phyloP scores from a whole-genome alignment of 2,888 invertebrate genomes.

The Temnothorax rugatulus region DNA sequence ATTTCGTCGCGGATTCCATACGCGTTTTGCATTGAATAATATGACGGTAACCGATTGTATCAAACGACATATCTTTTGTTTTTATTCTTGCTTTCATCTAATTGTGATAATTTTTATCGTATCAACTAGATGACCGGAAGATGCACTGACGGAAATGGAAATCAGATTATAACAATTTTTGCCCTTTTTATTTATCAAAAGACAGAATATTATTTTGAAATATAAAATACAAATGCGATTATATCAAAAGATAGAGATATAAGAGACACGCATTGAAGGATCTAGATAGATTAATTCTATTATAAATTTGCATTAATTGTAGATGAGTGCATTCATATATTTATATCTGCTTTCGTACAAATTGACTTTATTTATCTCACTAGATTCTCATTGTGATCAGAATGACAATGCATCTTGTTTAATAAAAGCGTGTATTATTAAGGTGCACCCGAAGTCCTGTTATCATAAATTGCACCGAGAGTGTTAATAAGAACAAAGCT shows the following conservation, averaged over 20 bases:
- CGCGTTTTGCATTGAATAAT: neutral
- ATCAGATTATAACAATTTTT: neutral
- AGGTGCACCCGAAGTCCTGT: conserved; percentile 20
- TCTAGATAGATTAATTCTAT: neutral
- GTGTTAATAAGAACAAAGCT: conserved; percentile 27
- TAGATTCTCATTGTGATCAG: conserved; percentile 13
- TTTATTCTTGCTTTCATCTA: conserved; percentile 57
- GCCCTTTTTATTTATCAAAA: neutral
- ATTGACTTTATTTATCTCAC: conserved; percentile 10
- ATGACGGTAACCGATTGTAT: conserved; percentile 53
- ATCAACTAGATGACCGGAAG: conserved; percentile 36
- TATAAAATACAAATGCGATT: neutral
- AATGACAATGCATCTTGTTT: conserved; percentile 40
- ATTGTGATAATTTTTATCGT: conserved; percentile 67
- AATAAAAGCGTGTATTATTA: conserved; percentile 66
- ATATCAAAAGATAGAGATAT: neutral
- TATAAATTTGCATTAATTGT: neutral
- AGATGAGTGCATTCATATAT: neutral
- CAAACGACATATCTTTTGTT: conserved; percentile 53
- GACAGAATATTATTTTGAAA: neutral
- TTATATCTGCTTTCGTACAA: neutral
- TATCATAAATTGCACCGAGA: conserved; percentile 31
- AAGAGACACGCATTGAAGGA: neutral
- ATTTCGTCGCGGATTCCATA: neutral
- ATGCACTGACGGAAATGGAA: neutral